Base-by-base conservation (phyloP, 1,140 invertebrate genomes). In the Andricus grossulariae region DNA sequence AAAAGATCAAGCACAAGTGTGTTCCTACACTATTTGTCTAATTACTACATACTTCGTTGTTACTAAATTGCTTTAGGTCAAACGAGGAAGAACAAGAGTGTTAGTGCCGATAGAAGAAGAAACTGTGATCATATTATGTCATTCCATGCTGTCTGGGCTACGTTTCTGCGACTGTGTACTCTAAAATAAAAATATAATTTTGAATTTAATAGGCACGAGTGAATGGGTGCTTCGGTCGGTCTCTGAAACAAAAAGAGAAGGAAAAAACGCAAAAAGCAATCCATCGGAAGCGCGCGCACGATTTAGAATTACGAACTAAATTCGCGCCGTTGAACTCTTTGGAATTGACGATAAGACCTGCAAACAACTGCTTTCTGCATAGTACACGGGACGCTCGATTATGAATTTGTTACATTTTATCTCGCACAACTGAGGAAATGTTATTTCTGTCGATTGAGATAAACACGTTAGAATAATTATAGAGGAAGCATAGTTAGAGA, bases 101-200 rank as follows among this genome's bases (percentile, higher is more conserved):
- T 81, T 74, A 84, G 83, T 84, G 83, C 83, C 78, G 81, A 82
- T 79, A 78, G 79, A 75, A 78, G 81, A 82, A 81, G 75, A 78
- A 77, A 80, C 60, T 80, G 70, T 78, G 75, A 77, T 76, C 78
- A 75, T 72, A 77, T 77, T 84, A 78, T 75, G 80, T 80, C 79
- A 82, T 85, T 84, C 80, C 84, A 84, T 85, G 85, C 84, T 82
- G 79, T 78, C 80, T 83, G 78, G 80, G 82, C 80, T 80, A 80
- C 70, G 50, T 80, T 77, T 82, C 81, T 82, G 60, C 60, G 25
- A 66, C 60, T 66, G 60, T 66, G 60, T 66, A 25, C 52, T 54
- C 52, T 39, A 66, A 66, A 66, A 66, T 32, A 15, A 66, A 66
- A 32, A 21, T 32, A 32, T 66, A 66, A 74, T 39, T 75, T 73